These are phyloP conservation scores for Lordiphosa mommai DNA, from an alignment of 1,140 invertebrate genomes.

Conservation along the genomic window DNA sequence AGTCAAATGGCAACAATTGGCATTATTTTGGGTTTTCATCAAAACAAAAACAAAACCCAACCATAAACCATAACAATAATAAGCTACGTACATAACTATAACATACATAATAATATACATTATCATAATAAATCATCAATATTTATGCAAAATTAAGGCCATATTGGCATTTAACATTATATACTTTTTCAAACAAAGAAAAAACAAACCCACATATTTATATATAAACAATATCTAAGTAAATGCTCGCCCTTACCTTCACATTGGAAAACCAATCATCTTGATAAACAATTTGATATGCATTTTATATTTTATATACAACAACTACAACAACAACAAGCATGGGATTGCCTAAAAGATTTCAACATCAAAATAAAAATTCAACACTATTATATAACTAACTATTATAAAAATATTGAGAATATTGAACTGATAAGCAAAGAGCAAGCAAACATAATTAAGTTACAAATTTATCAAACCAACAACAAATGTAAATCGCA, in stretches of 20 bases:
- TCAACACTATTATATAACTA: constrained; percentile 17
- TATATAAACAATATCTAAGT: constrained; percentile 38
- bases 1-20: constrained; percentile 45
- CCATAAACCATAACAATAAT: constrained; percentile 47
- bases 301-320: constrained; percentile 69
- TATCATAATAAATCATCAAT: constrained; percentile 15
- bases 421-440: constrained; percentile 74
- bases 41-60: constrained; percentile 23
- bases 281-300: constrained; percentile 57
- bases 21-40: constrained; percentile 31
- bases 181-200: constrained; percentile 1
- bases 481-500: constrained; percentile 28
- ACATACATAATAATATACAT: constrained; percentile 20
- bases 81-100: constrained; percentile 30
- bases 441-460: constrained; percentile 60
- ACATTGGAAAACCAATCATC: constrained; percentile 19
- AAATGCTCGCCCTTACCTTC: constrained; percentile 28
- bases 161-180: constrained; percentile 57
- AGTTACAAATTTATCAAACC: constrained; percentile 34
- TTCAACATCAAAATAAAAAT: constrained; percentile 3
- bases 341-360: constrained; percentile 11
- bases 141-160: constrained; percentile 46
- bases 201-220: constrained; percentile 13
- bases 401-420: constrained; percentile 57
- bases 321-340: constrained; percentile 10